Evolutionary conservation across 2,113 vertebrate species (phyloP).

Genomic region (Psilopsiagon aurifrons): DNA sequence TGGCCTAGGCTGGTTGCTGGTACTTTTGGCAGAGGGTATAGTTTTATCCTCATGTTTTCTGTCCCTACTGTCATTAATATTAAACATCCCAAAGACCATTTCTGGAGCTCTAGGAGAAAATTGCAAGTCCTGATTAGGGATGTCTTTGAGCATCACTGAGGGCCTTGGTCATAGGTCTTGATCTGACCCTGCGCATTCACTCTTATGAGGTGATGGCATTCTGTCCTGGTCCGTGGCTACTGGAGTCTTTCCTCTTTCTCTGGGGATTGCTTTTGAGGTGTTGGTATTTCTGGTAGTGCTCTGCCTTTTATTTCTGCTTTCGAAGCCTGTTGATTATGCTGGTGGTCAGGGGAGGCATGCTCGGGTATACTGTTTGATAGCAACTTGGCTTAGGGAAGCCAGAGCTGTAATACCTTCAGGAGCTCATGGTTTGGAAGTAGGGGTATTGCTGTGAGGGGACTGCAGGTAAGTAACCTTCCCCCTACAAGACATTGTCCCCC

Average conservation of each 20-base stretch:
- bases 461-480: slow-evolving; percentile 9
- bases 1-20: background rate
- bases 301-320: background rate
- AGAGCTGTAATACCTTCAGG: fast-evolving
- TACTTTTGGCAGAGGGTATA: background rate
- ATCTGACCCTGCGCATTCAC: background rate
- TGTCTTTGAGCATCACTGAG: background rate
- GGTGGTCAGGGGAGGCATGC: background rate
- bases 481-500: background rate
- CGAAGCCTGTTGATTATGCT: background rate
- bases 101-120: background rate
- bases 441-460: background rate
- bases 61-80: background rate
- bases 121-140: background rate
- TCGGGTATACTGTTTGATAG: background rate
- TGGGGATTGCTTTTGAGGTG: background rate
- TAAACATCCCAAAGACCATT: background rate
- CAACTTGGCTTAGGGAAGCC: background rate
- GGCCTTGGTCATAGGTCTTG: background rate
- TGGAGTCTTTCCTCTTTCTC: background rate
- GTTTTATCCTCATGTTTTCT: background rate
- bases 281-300: background rate
- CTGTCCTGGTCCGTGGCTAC: background rate
- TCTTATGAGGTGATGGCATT: fast-evolving
- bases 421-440: background rate